Conservation (phyloP, 2,888 invertebrate species). For the Scrobipalpa costella region DNA sequence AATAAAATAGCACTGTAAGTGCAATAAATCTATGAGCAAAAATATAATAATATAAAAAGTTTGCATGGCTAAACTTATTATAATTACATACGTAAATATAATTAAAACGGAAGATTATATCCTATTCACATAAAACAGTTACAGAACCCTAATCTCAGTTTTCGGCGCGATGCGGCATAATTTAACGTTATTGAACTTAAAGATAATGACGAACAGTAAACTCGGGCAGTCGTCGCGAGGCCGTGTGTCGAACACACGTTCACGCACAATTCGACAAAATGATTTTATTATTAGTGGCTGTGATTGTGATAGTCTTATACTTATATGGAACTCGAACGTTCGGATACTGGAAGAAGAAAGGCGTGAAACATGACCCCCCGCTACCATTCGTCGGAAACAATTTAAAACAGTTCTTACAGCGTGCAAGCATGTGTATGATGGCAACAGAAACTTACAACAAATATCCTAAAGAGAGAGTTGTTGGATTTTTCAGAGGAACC, state of each 20-base stretch:
- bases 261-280: not conserved
- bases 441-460: slow-evolving; percentile 59
- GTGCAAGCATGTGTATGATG: slow-evolving; percentile 61
- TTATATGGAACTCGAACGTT: slow-evolving; percentile 58
- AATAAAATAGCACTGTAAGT: no score
- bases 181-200: not conserved
- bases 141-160: not conserved
- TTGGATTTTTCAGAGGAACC: slow-evolving; percentile 61
- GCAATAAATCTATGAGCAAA: no score
- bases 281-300: slow-evolving; percentile 32
- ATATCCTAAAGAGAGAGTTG: slow-evolving; percentile 65
- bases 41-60: no score
- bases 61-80: no score
- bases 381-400: slow-evolving; percentile 61
- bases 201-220: not conserved
- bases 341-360: slow-evolving; percentile 63
- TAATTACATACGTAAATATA: no score
- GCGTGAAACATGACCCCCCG: slow-evolving; percentile 63
- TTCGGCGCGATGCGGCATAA: not conserved
- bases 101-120: no score
- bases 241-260: not conserved
- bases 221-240: not conserved
- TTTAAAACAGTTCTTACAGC: slow-evolving; percentile 54
- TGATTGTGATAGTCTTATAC: slow-evolving; percentile 48
- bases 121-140: no score